phyloP scores from a whole-genome alignment of 2,113 vertebrate genomes.

The Hemiscyllium ocellatum region DNA sequence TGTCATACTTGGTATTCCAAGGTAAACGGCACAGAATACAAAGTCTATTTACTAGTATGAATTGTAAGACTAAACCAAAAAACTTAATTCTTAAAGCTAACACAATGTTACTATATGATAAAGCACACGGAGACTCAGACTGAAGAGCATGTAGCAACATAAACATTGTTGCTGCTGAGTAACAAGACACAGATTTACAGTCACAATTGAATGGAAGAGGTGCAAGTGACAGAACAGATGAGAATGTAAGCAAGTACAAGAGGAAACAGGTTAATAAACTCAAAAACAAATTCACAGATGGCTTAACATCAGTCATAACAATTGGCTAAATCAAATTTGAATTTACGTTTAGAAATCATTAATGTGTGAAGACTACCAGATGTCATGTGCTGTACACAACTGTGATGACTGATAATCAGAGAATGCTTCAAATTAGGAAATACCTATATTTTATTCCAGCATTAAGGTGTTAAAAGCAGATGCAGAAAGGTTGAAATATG shows the following conservation, averaged over 20 bases:
- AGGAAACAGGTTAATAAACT: background rate
- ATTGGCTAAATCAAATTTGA: background rate
- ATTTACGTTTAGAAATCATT: background rate
- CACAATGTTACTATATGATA: background rate
- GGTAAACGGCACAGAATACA: background rate
- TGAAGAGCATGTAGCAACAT: background rate
- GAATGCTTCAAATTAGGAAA: background rate
- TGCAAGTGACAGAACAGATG: background rate
- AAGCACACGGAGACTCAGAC: background rate
- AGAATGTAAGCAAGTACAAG: background rate
- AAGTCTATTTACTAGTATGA: background rate
- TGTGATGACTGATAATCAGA: background rate
- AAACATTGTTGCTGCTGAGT: background rate
- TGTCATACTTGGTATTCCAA: background rate
- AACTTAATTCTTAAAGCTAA: background rate
- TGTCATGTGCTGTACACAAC: background rate
- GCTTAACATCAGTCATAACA: background rate
- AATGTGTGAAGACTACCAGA: background rate
- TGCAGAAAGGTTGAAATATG: background rate
- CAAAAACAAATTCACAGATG: background rate
- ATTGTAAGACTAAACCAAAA: background rate
- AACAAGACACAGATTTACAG: background rate
- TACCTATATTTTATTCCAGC: no score
- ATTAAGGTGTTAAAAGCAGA: background rate
- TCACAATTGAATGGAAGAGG: background rate